Base-by-base conservation (phyloP, 2,888 invertebrate species). In the Nomada lathburiana region DNA sequence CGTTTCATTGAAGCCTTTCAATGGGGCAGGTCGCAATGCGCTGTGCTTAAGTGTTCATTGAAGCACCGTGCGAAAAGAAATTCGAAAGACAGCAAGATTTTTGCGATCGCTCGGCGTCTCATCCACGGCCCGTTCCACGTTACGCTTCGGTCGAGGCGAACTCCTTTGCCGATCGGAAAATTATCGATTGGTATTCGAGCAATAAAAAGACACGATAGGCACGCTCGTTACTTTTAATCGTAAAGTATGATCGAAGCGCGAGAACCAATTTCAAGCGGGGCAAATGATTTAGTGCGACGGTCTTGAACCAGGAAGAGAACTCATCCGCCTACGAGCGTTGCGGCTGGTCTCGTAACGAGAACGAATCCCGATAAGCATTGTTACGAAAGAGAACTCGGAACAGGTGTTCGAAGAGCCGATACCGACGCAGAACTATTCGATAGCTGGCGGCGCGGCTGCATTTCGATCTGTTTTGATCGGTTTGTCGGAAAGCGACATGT, bases 331-430 rank as follows among this genome's bases (percentile, higher is more conserved):
- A 87, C 81, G 63, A 71, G n/a, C 68, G 63, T 74, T 50, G 69
- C 55, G 67, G 73, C 18, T 29, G 36, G 18, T 20, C 52, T 60
- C 52, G 63, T 68, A 82, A 72, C 72, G 73, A 72, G 71, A 84
- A 57, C 67, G 67, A 82, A 78, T 88, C 84, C 62, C 74, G 65
- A 80, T 83, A 83, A 86, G 84, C 74, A 75, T 86, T 73, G 76
- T 86, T 86, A 72, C 80, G 83, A 83, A 68, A 76, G 64, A 72
- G 63, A 84, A 73, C 68, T 77, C 57, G 71, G 59, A 73, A 82
- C 76, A 88, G 69, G 80, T 84, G 82, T 79, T 86, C 63, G 79
- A 84, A 10, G 59, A 69, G 44, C 71, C 71, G 57, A 53, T 65
- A 69, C 26, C 23, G 36, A 59, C 63, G 64, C 26, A 53, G 77